Evolutionary conservation across 1,140 invertebrate genomes (phyloP).

Genomic region (Thrips palmi): DNA sequence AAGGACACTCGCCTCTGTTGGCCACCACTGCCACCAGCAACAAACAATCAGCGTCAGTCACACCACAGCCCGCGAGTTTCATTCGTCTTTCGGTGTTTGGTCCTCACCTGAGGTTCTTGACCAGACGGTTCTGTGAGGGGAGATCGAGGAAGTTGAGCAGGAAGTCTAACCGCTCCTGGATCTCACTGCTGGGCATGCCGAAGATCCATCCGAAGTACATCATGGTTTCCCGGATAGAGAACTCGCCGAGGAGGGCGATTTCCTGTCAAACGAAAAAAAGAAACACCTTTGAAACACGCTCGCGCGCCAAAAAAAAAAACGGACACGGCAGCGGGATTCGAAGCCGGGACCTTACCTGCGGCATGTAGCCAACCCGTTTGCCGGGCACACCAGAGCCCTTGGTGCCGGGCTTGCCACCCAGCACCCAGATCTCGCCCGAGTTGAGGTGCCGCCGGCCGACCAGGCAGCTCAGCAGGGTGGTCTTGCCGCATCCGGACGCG

Average conservation of each 20-base stretch:
- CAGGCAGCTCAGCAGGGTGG: conserved; percentile 66
- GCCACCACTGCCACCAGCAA: conserved; percentile 41
- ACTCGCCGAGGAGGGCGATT: conserved; percentile 77
- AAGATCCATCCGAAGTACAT: conserved; percentile 81
- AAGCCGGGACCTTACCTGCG: conserved; percentile 30
- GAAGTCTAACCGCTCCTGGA: conserved; percentile 63
- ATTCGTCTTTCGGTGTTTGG: neutral
- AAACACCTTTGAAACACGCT: neutral
- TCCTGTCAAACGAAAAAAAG: conserved; percentile 38
- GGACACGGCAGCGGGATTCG: neutral
- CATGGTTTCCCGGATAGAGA: conserved; percentile 77
- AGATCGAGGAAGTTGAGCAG: conserved; percentile 46
- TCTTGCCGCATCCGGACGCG: conserved; percentile 68
- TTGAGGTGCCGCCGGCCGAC: conserved; percentile 59
- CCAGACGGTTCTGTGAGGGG: conserved; percentile 37
- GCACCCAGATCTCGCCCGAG: conserved; percentile 61
- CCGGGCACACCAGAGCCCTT: conserved; percentile 65
- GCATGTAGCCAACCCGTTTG: conserved; percentile 69
- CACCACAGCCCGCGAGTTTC: too few species aligned
- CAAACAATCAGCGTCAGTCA: too few species aligned
- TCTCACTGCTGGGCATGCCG: conserved; percentile 50
- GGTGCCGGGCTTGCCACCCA: conserved; percentile 64
- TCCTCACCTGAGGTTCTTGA: conserved; percentile 57
- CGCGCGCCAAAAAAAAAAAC: neutral
- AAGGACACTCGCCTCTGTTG: conserved; percentile 78